These are phyloP conservation scores for Microctonus aethiopoides DNA, from an alignment of 2,888 invertebrate species.

Conservation along the genomic window DNA sequence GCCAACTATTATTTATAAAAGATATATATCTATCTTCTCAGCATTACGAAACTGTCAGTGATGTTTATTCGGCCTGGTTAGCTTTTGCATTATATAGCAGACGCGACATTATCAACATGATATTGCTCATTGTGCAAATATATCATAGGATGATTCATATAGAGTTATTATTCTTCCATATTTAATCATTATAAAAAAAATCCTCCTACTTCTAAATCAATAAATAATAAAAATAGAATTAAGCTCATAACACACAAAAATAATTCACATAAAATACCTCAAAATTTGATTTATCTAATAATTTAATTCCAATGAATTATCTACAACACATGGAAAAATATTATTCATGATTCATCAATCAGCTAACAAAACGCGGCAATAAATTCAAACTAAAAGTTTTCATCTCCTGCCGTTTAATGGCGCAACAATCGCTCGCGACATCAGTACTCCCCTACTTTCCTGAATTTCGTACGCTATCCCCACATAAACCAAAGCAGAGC, in stretches of 20 bases:
- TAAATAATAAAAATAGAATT: too few relatives aligned
- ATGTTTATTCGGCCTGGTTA: conserved; percentile 22
- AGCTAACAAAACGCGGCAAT: neutral
- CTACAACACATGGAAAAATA: too few relatives aligned
- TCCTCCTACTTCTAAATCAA: too few relatives aligned
- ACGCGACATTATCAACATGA: neutral
- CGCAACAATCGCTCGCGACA: neutral
- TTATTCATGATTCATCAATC: too few relatives aligned
- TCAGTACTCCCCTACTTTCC: neutral
- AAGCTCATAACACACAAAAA: too few relatives aligned
- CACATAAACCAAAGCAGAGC: neutral
- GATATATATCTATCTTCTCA: conserved; percentile 15
- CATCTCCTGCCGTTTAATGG: neutral
- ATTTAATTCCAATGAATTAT: too few relatives aligned
- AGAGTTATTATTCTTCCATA: neutral
- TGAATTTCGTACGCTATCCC: conserved; percentile 2
- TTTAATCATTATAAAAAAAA: neutral
- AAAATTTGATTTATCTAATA: too few relatives aligned
- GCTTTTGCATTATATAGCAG: conserved; percentile 6
- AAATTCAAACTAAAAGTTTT: neutral
- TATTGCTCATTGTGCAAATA: conserved; percentile 2
- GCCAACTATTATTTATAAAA: conserved; percentile 25
- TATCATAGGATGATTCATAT: neutral
- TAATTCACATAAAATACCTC: too few relatives aligned
- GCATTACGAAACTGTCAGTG: conserved; percentile 17